Evolutionary conservation across 2,113 vertebrate genomes (phyloP).

Genomic region (Herpetotheres cachinnans): DNA sequence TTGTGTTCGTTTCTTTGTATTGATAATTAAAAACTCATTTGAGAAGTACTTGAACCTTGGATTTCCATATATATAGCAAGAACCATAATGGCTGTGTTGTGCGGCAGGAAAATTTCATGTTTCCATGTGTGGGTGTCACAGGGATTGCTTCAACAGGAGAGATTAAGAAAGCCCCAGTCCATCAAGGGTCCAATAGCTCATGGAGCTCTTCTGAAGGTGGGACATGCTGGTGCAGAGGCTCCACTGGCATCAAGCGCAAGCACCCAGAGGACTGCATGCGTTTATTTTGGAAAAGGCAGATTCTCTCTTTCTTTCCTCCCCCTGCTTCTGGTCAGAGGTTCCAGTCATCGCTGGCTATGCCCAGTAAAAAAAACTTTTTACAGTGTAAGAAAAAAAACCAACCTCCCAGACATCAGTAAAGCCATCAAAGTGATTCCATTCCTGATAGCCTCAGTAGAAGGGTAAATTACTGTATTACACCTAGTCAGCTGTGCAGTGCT

Average conservation of each 20-base stretch:
- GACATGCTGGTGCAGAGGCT: not conserved
- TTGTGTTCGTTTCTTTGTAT: not conserved
- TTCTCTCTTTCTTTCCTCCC: not conserved
- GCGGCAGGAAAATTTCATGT: not conserved
- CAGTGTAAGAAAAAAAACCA: not conserved
- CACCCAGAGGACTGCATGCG: not conserved
- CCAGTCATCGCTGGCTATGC: not conserved
- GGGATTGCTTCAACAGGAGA: not conserved
- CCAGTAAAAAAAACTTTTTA: not conserved
- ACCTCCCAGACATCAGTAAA: not conserved
- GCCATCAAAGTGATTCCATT: not conserved
- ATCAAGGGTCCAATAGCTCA: not conserved
- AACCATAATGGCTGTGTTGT: not conserved
- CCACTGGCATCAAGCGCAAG: not conserved
- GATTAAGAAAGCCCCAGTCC: not conserved
- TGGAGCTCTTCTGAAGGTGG: not conserved
- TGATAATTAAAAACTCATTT: not conserved
- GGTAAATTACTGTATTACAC: not conserved
- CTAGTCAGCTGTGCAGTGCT: conserved; percentile 4
- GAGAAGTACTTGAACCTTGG: not conserved
- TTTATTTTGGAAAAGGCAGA: not conserved
- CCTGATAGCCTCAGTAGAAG: not conserved
- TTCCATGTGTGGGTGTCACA: not conserved
- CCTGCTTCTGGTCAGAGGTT: not conserved
- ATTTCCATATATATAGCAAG: not conserved